phyloP scores from a whole-genome alignment of 2,113 vertebrate species.

The Ascaphus truei region DNA sequence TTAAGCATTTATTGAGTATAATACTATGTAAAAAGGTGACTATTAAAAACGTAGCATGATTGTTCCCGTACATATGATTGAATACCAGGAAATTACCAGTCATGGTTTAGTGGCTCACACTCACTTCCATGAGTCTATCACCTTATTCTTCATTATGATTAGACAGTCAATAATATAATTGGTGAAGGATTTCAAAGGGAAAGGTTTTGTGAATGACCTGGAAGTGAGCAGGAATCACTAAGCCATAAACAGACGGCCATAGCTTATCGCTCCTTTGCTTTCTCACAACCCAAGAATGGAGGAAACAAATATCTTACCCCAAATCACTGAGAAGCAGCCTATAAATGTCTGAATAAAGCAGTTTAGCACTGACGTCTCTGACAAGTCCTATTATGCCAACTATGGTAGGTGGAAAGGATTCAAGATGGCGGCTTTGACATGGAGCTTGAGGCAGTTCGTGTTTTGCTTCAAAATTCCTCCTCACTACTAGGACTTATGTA shows the following conservation, averaged over 20 bases:
- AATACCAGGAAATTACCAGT: constrained; percentile 28
- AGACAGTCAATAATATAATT: constrained; percentile 33
- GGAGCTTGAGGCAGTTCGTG: no score
- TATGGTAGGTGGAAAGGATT: no score
- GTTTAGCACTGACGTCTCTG: no score
- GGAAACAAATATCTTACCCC: no score
- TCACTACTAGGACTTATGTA: no score
- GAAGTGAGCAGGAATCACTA: constrained; percentile 4
- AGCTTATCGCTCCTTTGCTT: constrained; percentile 19
- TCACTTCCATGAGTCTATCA: constrained; percentile 3
- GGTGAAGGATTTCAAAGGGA: constrained; percentile 17
- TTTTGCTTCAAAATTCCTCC: no score
- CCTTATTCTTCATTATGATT: constrained; percentile 26
- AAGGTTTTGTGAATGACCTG: background rate
- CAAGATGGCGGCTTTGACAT: no score
- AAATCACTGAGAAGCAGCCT: no score
- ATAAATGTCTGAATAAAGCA: no score
- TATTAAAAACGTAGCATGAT: background rate
- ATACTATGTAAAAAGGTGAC: no score
- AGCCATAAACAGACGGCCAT: constrained; percentile 2
- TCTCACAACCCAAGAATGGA: no score
- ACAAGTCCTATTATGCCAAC: no score
- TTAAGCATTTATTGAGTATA: background rate
- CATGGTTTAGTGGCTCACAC: constrained; percentile 10
- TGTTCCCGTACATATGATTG: background rate